A percentile compares a stretch with the other conserved stretches of the same genome.
Conservation (phyloP, 2,113 vertebrate species). For the Setophaga petechia region DNA sequence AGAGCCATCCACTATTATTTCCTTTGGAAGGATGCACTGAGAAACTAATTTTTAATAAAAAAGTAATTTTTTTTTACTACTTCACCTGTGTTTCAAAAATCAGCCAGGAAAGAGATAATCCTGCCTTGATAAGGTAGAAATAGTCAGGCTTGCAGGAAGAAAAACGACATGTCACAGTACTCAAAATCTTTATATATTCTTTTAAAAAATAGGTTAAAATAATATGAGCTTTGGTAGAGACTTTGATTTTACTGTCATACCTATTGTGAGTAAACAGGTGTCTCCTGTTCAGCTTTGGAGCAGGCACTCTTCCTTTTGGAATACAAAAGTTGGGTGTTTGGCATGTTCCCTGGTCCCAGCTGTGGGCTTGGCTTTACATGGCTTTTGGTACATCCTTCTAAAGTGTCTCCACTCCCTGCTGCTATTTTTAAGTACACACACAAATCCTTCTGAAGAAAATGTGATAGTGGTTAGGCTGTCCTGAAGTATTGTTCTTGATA, state of each 20-base stretch:
- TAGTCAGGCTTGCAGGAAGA: background rate
- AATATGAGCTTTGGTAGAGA: background rate
- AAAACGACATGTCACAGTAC: background rate
- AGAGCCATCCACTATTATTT: background rate
- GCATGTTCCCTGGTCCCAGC: background rate
- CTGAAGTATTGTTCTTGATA: background rate
- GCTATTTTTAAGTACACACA: background rate
- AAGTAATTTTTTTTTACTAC: background rate
- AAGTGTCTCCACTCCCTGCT: conserved; percentile 1
- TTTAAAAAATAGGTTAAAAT: background rate
- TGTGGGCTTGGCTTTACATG: background rate
- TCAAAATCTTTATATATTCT: background rate
- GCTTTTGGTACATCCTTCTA: background rate
- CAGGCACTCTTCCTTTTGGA: background rate
- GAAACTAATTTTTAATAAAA: background rate
- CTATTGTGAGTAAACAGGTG: background rate
- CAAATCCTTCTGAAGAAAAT: background rate
- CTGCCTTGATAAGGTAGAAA: background rate
- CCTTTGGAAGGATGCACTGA: background rate
- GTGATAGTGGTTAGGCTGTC: background rate
- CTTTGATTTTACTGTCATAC: background rate
- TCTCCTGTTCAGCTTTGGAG: background rate
- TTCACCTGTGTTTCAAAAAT: background rate
- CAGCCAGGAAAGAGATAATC: background rate
- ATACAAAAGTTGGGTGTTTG: background rate